Evolutionary conservation across 2,888 invertebrate genomes (phyloP).

Genomic region (Prenolepis imparis): DNA sequence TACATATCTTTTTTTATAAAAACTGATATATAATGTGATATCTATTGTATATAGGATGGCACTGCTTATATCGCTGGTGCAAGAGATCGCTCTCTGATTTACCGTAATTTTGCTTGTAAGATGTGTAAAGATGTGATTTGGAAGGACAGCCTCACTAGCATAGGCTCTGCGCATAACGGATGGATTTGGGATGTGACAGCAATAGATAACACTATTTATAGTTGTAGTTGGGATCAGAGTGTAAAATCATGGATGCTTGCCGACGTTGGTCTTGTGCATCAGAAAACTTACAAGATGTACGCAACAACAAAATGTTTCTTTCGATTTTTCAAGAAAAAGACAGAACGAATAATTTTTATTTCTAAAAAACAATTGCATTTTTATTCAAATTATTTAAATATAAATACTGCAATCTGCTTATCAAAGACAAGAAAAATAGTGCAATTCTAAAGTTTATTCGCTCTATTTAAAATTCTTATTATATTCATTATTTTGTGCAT

Average conservation of each 20-base stretch:
- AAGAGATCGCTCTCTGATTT: constrained; percentile 88
- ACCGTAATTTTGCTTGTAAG: constrained; percentile 87
- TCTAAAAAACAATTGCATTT: constrained; percentile 19
- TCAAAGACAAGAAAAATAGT: background rate
- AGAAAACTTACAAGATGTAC: constrained; percentile 86
- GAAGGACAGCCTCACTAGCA: constrained; percentile 39
- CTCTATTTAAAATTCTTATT: too few relatives aligned
- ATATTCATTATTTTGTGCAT: constrained; percentile 23
- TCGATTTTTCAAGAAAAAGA: constrained; percentile 48
- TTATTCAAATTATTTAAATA: constrained; percentile 13
- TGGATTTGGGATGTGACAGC: constrained; percentile 90
- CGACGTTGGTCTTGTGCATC: constrained; percentile 85
- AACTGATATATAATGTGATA: constrained; percentile 19
- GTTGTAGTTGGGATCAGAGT: constrained; percentile 89
- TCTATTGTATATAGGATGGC: constrained; percentile 74
- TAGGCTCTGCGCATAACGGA: constrained; percentile 88
- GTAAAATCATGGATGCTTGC: constrained; percentile 88
- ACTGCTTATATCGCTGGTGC: constrained; percentile 88
- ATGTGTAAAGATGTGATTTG: background rate
- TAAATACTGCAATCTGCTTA: constrained; percentile 30
- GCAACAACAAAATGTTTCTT: constrained; percentile 64
- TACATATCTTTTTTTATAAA: background rate
- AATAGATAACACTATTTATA: constrained; percentile 87
- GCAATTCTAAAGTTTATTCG: constrained; percentile 46
- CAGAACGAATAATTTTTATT: constrained; percentile 58